Percentiles rank a stretch among this genome's conserved stretches.
These are phyloP conservation scores for Drosophila prostipennis DNA, from an alignment of 2,888 invertebrate genomes.

Conservation along the genomic window DNA sequence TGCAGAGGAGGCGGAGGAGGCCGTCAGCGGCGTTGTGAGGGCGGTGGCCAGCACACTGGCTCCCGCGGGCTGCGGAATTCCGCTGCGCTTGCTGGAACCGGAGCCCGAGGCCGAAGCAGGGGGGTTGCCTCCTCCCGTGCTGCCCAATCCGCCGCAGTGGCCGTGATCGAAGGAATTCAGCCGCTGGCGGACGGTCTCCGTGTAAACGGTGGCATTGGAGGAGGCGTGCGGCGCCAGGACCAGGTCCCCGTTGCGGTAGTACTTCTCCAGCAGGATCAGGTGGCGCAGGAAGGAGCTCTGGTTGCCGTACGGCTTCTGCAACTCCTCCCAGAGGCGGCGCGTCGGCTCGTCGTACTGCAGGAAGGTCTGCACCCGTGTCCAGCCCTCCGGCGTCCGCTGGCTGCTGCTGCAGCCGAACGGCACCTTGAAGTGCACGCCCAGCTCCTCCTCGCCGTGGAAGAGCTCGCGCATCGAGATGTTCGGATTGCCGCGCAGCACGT, in stretches of 20 bases:
- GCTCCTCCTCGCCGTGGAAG: constrained; percentile 93
- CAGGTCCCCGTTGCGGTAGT: constrained; percentile 92
- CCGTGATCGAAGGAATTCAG: constrained; percentile 90
- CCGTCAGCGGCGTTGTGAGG: constrained; percentile 10
- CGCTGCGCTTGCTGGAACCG: not conserved
- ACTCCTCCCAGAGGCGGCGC: constrained; percentile 91
- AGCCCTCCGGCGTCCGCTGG: constrained; percentile 90
- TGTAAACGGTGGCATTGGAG: constrained; percentile 90
- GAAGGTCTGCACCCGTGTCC: constrained; percentile 92
- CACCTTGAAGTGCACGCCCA: constrained; percentile 89
- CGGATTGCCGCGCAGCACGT: constrained; percentile 86
- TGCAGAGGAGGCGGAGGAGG: not conserved
- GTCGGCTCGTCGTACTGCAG: constrained; percentile 94
- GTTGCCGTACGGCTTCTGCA: constrained; percentile 94
- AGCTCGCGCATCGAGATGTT: constrained; percentile 92
- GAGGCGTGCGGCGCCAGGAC: constrained; percentile 90
- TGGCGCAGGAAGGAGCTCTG: constrained; percentile 94
- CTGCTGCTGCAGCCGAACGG: constrained; percentile 87
- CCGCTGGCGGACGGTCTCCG: constrained; percentile 91
- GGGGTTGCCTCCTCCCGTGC: not conserved
- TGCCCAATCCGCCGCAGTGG: constrained; percentile 74
- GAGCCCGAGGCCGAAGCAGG: not conserved
- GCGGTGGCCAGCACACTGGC: constrained; percentile 48
- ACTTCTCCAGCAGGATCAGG: constrained; percentile 92
- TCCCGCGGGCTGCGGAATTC: not conserved